A percentile compares a stretch with the other conserved stretches of the same genome.
Conservation (phyloP, 2,888 invertebrate genomes). For the Hoplodrina ambigua region DNA sequence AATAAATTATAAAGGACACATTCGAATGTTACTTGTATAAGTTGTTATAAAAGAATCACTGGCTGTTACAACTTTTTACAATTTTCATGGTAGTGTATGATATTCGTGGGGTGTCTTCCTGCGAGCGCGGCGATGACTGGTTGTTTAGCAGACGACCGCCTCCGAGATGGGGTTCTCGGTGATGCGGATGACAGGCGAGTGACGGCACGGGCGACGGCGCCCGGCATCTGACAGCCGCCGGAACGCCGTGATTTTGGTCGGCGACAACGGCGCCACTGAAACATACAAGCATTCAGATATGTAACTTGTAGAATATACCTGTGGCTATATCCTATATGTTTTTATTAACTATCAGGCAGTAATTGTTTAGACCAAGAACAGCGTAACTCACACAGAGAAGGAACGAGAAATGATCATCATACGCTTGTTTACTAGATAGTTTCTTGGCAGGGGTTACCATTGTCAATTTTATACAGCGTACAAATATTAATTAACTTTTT, state of each 20-base stretch:
- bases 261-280: constrained; percentile 93
- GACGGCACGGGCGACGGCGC: constrained; percentile 85
- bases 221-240: constrained; percentile 90
- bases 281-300: constrained; percentile 36
- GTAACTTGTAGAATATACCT: too few species aligned
- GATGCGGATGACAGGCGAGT: constrained; percentile 93
- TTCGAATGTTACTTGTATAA: constrained; percentile 8
- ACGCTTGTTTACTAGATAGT: not conserved
- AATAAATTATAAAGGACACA: not conserved
- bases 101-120: constrained; percentile 23
- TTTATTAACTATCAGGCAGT: not conserved
- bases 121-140: constrained; percentile 17
- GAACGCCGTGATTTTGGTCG: constrained; percentile 92
- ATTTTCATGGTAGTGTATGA: constrained; percentile 2
- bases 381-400: not conserved
- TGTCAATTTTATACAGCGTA: not conserved
- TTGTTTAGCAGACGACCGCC: constrained; percentile 93
- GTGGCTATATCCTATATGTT: too few species aligned
- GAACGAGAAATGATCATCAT: not conserved
- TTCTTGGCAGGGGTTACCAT: not conserved
- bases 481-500: not conserved
- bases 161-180: constrained; percentile 95
- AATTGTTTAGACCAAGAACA: not conserved
- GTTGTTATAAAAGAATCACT: constrained; percentile 8
- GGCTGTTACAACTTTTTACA: constrained; percentile 16